phyloP scores from a whole-genome alignment of 2,113 vertebrate species.

The Phaethornis superciliosus region DNA sequence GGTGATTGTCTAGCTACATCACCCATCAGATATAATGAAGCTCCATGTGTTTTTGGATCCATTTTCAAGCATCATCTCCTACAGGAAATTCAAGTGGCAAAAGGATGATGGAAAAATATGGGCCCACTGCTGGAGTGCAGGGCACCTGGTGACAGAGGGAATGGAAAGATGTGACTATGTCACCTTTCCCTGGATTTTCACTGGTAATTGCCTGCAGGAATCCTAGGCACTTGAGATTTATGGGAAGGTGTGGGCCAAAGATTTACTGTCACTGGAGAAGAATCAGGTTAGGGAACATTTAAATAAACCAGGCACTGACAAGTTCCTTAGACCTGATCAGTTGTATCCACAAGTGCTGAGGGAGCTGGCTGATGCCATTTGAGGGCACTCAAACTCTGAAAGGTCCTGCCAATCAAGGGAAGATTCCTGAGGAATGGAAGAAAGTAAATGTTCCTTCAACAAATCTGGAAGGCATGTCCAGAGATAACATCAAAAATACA shows the following conservation, averaged over 20 bases:
- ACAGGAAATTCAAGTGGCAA: not conserved
- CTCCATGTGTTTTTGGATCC: not conserved
- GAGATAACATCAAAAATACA: not conserved
- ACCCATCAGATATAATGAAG: not conserved
- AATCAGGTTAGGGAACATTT: not conserved
- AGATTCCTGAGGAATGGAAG: not conserved
- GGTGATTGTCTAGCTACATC: not conserved
- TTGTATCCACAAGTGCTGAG: not conserved
- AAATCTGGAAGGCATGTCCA: not conserved
- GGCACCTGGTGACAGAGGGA: not conserved
- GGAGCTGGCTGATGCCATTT: not conserved
- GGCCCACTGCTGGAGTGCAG: not conserved
- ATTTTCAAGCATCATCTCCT: not conserved
- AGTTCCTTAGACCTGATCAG: not conserved
- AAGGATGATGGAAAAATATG: not conserved
- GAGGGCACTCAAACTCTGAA: not conserved
- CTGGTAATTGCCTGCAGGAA: not conserved
- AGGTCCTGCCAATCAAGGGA: not conserved
- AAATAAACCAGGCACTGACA: not conserved
- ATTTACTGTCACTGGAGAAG: not conserved
- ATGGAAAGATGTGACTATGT: not conserved
- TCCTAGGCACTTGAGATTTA: not conserved
- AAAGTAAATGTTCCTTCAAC: not conserved
- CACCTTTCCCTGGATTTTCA: not conserved
- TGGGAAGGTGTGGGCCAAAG: not conserved